Conservation (phyloP, 2,797 vertebrate species). For the Helarctos malayanus region DNA sequence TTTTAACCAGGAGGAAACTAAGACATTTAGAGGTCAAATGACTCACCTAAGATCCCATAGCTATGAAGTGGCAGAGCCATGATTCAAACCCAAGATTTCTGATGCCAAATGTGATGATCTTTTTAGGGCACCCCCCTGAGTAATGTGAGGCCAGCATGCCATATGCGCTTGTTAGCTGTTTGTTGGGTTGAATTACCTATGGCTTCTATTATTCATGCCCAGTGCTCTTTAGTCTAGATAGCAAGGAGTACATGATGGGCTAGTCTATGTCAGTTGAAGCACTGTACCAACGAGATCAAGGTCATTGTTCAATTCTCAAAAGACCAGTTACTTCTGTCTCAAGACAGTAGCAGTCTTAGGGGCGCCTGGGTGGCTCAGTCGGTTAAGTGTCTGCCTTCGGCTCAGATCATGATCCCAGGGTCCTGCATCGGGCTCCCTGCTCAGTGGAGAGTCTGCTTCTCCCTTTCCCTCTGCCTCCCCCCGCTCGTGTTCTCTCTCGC, state of each 20-base stretch:
- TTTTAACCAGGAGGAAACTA: background rate
- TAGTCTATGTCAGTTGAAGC: background rate
- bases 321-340: background rate
- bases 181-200: background rate
- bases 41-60: background rate
- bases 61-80: background rate
- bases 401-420: too few species aligned
- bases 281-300: background rate
- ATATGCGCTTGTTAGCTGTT: background rate
- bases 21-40: background rate
- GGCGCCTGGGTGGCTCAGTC: background rate
- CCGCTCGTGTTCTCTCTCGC: background rate
- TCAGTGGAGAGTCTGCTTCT: background rate
- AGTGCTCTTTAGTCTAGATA: background rate
- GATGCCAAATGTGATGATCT: background rate
- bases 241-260: background rate
- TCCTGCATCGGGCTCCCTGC: too few species aligned
- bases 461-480: background rate
- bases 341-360: background rate
- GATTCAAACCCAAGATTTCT: background rate
- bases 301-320: background rate
- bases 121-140: background rate
- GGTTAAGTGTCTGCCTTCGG: too few species aligned
- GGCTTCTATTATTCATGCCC: slow-evolving; percentile 37
- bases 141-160: background rate